Base-by-base conservation (phyloP, 2,888 invertebrate species). In the Sphinx pinastri region DNA sequence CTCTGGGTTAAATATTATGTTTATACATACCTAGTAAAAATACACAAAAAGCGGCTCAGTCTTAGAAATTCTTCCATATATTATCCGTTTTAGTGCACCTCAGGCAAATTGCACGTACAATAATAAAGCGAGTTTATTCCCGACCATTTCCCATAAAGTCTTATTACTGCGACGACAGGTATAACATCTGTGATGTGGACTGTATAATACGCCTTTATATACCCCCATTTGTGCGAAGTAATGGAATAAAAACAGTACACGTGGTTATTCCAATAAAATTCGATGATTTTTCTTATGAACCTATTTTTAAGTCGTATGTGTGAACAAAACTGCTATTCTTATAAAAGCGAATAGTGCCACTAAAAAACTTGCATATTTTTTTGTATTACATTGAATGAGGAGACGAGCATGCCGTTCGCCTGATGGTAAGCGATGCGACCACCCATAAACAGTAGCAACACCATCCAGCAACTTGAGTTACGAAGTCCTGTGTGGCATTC, bases 171-270 rank as follows among this genome's bases (percentile, higher is more conserved):
- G 58, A 6, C 25, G 47, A 63, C 19, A 13, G 55, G 19, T 14
- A 47, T 10, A 16, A 47, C 47, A 47, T 63, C 25, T 63, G 49
- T 49, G 63, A 49, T 47, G 13, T 6, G 13, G 47, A 47, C 13
- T 63, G 47, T 63, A 49, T 47, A 45, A 59, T 58, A 45, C 19
- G 11, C 19, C 55, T 60, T 60, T 49, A 63, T 63, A 11, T 19
- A 19, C 19, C 49, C 49, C 47, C 19, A 16, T 63, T 49, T 58
- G 57, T 58, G 31, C 19, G 2, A 19, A 63, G 63, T 63, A 19
- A 19, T 63, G 5, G 16, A 38, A 31, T 16, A 7, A 60, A 16
- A 16, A 60, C 47, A 11, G 45, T 10, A 60, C n/a, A 47, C 11
- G 16, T 5, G 8, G 19, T 19, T 55, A 55, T 38, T 38, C 2